Base-by-base conservation (phyloP, 2,113 vertebrate species). In the Mastomys natalensis region DNA sequence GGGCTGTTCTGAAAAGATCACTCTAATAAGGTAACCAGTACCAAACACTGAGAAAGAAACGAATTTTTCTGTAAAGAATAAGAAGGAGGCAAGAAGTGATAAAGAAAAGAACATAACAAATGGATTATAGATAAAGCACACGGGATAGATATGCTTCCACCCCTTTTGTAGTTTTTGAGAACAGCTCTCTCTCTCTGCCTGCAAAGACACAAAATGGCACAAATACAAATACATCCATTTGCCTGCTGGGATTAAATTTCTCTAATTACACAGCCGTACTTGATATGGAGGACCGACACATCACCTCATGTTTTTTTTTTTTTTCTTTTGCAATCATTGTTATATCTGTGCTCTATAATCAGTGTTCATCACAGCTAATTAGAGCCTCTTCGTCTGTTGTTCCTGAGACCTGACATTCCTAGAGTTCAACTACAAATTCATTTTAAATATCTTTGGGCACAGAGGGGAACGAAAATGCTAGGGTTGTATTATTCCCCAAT, bases 311-410 rank as follows among this genome's bases (percentile, higher is more conserved):
- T 89, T 92, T 91, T 48, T n/a, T 81, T 81, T 80, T 77, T 82
- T 10, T 17, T 17, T 17, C 89, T 74, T 98, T 98, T 98, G 97
- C 97, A 98, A 98, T 98, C 98, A 98, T 88, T 96, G 98, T 96
- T 98, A 95, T 96, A 98, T 95, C 94, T 8, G 0, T 93, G 96
- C 98, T 98, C 97, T 98, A 95, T 98, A 98, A 98, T 98, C 98
- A 98, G 85, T 85, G n/a, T 97, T 98, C 98, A 98, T 98, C 98
- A 98, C 60, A 95, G 97, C 91, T 98, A 98, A 98, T 98, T 98
- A 98, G 92, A 97, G 96, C 96, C 98, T 12, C 48, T 97, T 95
- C 78, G 53, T 91, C 93, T 98, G 98, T 94, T 97, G 97, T 90
- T 98, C 97, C 98, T 97, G 98, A 97, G 97, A 97, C 97, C 94